Evolutionary conservation across 1,140 invertebrate genomes (phyloP).

Genomic region (Ylistrum balloti): DNA sequence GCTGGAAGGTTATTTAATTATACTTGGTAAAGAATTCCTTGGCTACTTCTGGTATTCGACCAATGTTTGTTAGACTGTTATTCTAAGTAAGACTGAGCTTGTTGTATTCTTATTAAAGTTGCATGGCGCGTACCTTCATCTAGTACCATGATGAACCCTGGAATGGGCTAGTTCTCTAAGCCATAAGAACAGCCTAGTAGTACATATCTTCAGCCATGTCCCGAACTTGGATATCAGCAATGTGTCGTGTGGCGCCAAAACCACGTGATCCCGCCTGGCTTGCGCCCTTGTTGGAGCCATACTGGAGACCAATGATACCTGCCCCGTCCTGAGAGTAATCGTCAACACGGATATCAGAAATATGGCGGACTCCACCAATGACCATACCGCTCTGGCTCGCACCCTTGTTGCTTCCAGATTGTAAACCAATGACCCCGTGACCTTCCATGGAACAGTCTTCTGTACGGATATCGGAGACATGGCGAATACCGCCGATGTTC

Average conservation of each 20-base stretch:
- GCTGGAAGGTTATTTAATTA: too few species aligned
- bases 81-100: too few species aligned
- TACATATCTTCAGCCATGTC: slow-evolving; percentile 13
- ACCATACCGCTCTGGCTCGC: slow-evolving; percentile 63
- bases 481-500: slow-evolving; percentile 82
- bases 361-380: slow-evolving; percentile 93
- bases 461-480: slow-evolving; percentile 53
- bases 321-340: slow-evolving; percentile 86
- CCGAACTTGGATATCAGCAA: neutral
- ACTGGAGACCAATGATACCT: slow-evolving; percentile 90
- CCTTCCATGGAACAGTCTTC: slow-evolving; percentile 81
- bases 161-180: neutral
- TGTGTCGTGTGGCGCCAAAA: neutral
- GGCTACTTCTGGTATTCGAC: too few species aligned
- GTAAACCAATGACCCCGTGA: slow-evolving; percentile 92
- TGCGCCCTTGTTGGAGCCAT: slow-evolving; percentile 89
- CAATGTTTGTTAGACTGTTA: too few species aligned
- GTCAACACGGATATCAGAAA: slow-evolving; percentile 80
- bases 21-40: too few species aligned
- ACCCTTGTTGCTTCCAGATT: slow-evolving; percentile 94
- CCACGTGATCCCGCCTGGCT: slow-evolving; percentile 58
- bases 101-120: too few species aligned
- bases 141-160: neutral
- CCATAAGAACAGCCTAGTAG: neutral
- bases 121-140: too few species aligned